These are phyloP conservation scores for Petrocephalus microphthalmus DNA, from an alignment of 2,113 vertebrate species.

Conservation along the genomic window DNA sequence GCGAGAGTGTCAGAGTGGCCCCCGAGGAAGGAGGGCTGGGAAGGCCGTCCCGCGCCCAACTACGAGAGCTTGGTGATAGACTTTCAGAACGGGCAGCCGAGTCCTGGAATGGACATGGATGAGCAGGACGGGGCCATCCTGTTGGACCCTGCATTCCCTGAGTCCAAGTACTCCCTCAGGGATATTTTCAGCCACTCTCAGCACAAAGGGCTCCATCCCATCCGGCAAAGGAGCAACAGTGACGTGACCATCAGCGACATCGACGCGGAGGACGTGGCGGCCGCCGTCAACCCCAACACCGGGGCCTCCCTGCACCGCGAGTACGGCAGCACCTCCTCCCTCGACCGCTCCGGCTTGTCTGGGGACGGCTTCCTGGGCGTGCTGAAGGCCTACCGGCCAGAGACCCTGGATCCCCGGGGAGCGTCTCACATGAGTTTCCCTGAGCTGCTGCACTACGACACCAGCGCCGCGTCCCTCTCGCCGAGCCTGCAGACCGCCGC, in stretches of 20 bases:
- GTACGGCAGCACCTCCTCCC: slow-evolving; percentile 79
- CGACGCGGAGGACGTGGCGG: slow-evolving; percentile 68
- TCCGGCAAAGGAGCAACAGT: slow-evolving; percentile 77
- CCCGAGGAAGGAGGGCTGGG: slow-evolving; percentile 73
- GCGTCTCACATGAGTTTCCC: slow-evolving; percentile 61
- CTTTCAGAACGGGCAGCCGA: slow-evolving; percentile 59
- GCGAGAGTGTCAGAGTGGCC: slow-evolving; percentile 80
- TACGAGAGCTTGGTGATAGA: slow-evolving; percentile 56
- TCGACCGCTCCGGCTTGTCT: slow-evolving; percentile 69
- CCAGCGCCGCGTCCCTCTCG: slow-evolving; percentile 49
- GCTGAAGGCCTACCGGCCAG: slow-evolving; percentile 61
- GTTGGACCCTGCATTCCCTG: slow-evolving; percentile 57
- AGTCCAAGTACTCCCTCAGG: slow-evolving; percentile 59
- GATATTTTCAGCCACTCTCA: slow-evolving; percentile 68
- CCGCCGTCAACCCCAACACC: slow-evolving; percentile 75
- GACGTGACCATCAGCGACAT: slow-evolving; percentile 81
- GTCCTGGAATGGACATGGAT: slow-evolving; percentile 52
- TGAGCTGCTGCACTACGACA: slow-evolving; percentile 64
- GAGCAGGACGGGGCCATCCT: slow-evolving; percentile 27
- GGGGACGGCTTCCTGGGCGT: slow-evolving; percentile 66
- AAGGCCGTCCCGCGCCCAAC: slow-evolving; percentile 52
- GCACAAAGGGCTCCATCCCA: slow-evolving; percentile 66
- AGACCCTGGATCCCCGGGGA: slow-evolving; percentile 60
- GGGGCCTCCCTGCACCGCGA: slow-evolving; percentile 72
- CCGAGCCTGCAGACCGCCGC: slow-evolving; percentile 73